Percentiles rank a stretch among this genome's conserved stretches.
These are phyloP conservation scores for Bombus waltoni DNA, from an alignment of 1,140 invertebrate species.

Conservation along the genomic window DNA sequence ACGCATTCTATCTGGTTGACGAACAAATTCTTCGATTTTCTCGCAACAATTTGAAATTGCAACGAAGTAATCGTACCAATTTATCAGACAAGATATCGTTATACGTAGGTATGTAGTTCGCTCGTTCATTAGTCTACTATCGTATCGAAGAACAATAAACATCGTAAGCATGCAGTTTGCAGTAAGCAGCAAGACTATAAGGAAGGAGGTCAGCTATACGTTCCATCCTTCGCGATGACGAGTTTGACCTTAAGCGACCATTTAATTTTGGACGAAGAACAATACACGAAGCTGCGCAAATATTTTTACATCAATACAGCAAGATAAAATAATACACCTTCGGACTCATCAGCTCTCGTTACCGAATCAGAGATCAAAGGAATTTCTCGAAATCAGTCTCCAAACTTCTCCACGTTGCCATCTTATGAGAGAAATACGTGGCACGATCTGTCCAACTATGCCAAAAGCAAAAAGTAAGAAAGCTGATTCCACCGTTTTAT, in stretches of 20 bases:
- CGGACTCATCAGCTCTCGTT: background rate
- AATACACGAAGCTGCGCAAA: background rate
- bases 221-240: background rate
- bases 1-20: background rate
- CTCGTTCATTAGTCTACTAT: background rate
- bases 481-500: too few species aligned
- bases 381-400: too few species aligned
- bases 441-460: too few species aligned
- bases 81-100: background rate
- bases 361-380: background rate
- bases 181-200: background rate
- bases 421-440: too few species aligned
- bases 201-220: background rate
- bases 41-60: too few species aligned
- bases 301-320: background rate
- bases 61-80: background rate
- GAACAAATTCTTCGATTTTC: too few species aligned
- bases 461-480: too few species aligned
- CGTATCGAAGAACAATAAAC: background rate
- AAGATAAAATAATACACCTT: background rate
- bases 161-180: background rate
- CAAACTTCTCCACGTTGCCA: too few species aligned
- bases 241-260: background rate
- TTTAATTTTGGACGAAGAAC: conserved; percentile 5
- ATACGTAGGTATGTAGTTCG: background rate